These are phyloP conservation scores for Ictalurus furcatus DNA, from an alignment of 2,113 vertebrate species.

Conservation along the genomic window DNA sequence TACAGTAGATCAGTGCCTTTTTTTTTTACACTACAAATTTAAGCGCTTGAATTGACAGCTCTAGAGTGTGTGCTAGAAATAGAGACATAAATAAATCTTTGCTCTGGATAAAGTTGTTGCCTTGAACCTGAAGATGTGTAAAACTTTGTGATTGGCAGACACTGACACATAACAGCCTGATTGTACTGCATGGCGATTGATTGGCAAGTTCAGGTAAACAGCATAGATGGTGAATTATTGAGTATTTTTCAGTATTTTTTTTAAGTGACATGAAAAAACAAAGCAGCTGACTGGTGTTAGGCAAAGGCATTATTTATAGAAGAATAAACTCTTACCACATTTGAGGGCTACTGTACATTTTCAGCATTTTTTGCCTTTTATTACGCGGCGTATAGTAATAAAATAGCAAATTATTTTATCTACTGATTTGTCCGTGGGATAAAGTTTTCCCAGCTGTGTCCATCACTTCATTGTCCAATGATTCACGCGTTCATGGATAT, in stretches of 20 bases:
- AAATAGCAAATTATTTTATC: neutral
- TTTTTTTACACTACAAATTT: neutral
- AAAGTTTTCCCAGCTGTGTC: neutral
- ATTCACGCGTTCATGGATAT: neutral
- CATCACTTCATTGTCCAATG: neutral
- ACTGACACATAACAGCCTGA: slow-evolving; percentile 1
- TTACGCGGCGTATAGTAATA: neutral
- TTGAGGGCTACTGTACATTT: neutral
- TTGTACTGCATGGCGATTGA: neutral
- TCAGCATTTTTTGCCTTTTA: neutral
- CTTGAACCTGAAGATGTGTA: neutral
- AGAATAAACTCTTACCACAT: neutral
- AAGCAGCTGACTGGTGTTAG: neutral
- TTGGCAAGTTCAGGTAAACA: neutral
- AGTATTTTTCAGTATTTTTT: neutral
- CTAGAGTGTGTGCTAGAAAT: neutral
- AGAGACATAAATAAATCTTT: neutral
- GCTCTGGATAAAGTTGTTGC: neutral
- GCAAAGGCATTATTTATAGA: neutral
- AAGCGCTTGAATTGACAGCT: neutral
- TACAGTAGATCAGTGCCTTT: too few species aligned
- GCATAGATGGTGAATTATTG: neutral
- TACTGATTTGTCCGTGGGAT: neutral
- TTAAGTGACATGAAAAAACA: neutral
- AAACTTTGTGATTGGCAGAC: slow-evolving; percentile 7